A percentile compares a stretch with the other conserved stretches of the same genome.
Evolutionary conservation across 2,113 vertebrate species (phyloP).

Genomic region (Gobiocypris rarus): DNA sequence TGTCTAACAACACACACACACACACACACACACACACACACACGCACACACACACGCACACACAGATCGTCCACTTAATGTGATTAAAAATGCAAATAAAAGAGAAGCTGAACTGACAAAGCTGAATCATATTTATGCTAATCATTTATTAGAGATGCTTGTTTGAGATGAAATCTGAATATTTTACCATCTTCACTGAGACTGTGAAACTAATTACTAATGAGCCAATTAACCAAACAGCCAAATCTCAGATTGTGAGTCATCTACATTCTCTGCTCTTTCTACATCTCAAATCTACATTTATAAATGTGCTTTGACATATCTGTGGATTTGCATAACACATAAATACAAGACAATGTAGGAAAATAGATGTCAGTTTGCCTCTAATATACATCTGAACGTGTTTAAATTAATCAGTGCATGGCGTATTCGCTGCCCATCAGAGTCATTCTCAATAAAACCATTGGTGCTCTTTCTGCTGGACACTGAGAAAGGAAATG

Average conservation of each 20-base stretch:
- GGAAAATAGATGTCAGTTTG: too few species aligned
- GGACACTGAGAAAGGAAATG: too few species aligned
- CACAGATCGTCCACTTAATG: not conserved
- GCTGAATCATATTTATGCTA: not conserved
- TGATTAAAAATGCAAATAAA: not conserved
- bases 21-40: not conserved
- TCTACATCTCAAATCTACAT: too few species aligned
- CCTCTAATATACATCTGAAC: not conserved
- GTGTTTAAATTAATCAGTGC: not conserved
- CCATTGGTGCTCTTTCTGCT: too few species aligned
- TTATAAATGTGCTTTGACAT: not conserved
- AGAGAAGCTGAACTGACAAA: not conserved
- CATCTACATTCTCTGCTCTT: not conserved
- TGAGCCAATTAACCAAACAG: slow-evolving; percentile 1
- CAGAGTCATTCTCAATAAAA: too few species aligned
- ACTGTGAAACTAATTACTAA: slow-evolving; percentile 20
- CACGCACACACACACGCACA: not conserved
- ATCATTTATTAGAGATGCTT: slow-evolving; percentile 13
- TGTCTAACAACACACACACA: not conserved
- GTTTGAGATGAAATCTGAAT: slow-evolving; percentile 29
- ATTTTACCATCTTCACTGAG: not conserved
- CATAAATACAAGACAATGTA: not conserved
- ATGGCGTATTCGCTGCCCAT: too few species aligned
- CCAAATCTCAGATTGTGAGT: not conserved
- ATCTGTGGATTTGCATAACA: not conserved